Conservation (phyloP, 2,888 invertebrate genomes). For the Stictocephala bisonia region DNA sequence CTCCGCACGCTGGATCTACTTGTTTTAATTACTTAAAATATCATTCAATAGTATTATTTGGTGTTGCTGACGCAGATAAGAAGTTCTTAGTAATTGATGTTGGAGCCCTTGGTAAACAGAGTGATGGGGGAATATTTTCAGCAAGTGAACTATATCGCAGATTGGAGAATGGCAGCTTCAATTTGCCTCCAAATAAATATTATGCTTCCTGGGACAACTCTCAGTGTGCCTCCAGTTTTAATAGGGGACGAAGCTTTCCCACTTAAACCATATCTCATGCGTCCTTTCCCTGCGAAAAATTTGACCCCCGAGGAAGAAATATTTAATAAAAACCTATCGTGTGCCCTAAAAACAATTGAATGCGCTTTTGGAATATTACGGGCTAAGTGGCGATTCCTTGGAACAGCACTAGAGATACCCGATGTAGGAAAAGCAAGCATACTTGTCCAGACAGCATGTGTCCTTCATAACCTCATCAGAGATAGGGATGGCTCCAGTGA, state of each 20-base stretch:
- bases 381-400: conserved; percentile 25
- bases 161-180: not conserved
- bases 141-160: conserved; percentile 20
- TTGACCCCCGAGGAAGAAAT: not conserved
- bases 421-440: not conserved
- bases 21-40: conserved; percentile 45
- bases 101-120: conserved; percentile 40
- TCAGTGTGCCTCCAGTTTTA: conserved; percentile 26
- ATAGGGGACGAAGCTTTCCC: conserved; percentile 25
- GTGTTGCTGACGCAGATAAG: conserved; percentile 43
- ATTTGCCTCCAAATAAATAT: conserved; percentile 16
- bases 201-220: conserved; percentile 23
- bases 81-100: conserved; percentile 43
- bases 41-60: conserved; percentile 42
- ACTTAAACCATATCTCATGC: conserved; percentile 15
- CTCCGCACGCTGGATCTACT: conserved; percentile 30
- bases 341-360: conserved; percentile 22
- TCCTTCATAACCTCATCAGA: conserved; percentile 23
- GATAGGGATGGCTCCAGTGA: conserved; percentile 7
- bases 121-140: conserved; percentile 36
- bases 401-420: conserved; percentile 6
- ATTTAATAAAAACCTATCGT: conserved; percentile 2
- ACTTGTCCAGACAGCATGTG: conserved; percentile 17
- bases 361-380: conserved; percentile 25
- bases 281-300: conserved; percentile 9